A percentile compares a stretch with the other conserved stretches of the same genome.
Conservation (phyloP, 2,888 invertebrate genomes). For the Choristoneura rosaceana region DNA sequence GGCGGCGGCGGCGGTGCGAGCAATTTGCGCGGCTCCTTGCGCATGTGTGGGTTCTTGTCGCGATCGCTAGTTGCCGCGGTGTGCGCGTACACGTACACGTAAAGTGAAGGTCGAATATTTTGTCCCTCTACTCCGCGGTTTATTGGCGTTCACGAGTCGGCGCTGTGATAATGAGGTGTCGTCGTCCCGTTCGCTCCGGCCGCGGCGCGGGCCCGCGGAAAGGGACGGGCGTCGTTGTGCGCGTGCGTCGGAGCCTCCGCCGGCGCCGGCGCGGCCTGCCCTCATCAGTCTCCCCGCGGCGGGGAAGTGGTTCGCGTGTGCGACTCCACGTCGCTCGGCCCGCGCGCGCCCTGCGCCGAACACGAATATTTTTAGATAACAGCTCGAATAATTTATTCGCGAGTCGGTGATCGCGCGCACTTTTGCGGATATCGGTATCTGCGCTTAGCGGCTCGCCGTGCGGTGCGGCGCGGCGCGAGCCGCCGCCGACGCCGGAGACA, state of each 20-base stretch:
- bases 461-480: constrained; percentile 62
- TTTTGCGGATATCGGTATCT: constrained; percentile 76
- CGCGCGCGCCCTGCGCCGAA: constrained; percentile 72
- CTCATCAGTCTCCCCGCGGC: constrained; percentile 85
- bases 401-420: constrained; percentile 82
- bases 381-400: constrained; percentile 83
- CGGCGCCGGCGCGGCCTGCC: constrained; percentile 82
- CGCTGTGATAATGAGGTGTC: constrained; percentile 79
- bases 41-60: constrained; percentile 69
- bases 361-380: constrained; percentile 85
- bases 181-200: constrained; percentile 74
- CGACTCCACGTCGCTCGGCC: constrained; percentile 69
- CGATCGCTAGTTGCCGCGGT: constrained; percentile 60
- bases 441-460: constrained; percentile 68
- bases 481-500: constrained; percentile 69
- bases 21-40: constrained; percentile 68
- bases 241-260: constrained; percentile 81
- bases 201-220: constrained; percentile 56
- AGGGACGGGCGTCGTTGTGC: constrained; percentile 75
- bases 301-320: constrained; percentile 83
- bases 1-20: constrained; percentile 63
- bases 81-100: constrained; percentile 75
- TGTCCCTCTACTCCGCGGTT: constrained; percentile 82
- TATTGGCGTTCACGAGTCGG: constrained; percentile 84
- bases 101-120: constrained; percentile 85